Evolutionary conservation across 2,888 invertebrate genomes (phyloP).

Genomic region (Ornithoptera alexandrae): DNA sequence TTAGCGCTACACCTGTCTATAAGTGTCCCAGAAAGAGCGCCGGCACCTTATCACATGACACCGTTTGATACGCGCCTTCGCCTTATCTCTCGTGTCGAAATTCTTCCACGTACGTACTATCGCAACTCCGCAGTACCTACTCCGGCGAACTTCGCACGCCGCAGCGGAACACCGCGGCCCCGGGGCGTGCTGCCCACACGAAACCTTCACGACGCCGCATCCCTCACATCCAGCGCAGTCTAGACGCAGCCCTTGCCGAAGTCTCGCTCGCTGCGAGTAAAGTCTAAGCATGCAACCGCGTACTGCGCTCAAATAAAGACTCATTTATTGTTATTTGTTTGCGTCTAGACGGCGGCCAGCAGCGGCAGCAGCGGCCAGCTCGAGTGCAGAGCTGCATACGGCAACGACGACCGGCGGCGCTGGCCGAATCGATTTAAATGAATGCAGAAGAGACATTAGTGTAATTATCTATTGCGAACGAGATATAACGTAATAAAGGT

Average conservation of each 20-base stretch:
- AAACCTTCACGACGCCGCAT: too few relatives aligned
- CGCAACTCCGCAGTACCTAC: slow-evolving; percentile 46
- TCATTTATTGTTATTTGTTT: too few relatives aligned
- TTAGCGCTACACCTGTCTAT: slow-evolving; percentile 42
- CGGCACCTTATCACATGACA: slow-evolving; percentile 75
- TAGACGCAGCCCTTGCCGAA: too few relatives aligned
- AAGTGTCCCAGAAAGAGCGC: slow-evolving; percentile 66
- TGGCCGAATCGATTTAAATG: neutral
- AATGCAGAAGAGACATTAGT: slow-evolving; percentile 43
- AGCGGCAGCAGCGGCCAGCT: too few relatives aligned
- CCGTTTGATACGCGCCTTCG: slow-evolving; percentile 73
- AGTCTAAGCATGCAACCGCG: too few relatives aligned
- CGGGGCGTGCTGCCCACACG: too few relatives aligned
- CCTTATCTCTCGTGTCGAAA: slow-evolving; percentile 77
- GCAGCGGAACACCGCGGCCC: neutral
- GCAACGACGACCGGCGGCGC: too few relatives aligned
- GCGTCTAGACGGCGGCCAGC: too few relatives aligned
- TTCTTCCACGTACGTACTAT: slow-evolving; percentile 74
- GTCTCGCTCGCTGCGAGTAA: too few relatives aligned
- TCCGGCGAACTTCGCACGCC: slow-evolving; percentile 30
- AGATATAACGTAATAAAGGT: slow-evolving; percentile 71
- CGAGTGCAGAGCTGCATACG: too few relatives aligned
- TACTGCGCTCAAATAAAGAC: too few relatives aligned
- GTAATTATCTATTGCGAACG: slow-evolving; percentile 56
- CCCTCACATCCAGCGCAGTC: too few relatives aligned